Evolutionary conservation across 2,888 invertebrate genomes (phyloP).

Genomic region (Lissonota sp.): DNA sequence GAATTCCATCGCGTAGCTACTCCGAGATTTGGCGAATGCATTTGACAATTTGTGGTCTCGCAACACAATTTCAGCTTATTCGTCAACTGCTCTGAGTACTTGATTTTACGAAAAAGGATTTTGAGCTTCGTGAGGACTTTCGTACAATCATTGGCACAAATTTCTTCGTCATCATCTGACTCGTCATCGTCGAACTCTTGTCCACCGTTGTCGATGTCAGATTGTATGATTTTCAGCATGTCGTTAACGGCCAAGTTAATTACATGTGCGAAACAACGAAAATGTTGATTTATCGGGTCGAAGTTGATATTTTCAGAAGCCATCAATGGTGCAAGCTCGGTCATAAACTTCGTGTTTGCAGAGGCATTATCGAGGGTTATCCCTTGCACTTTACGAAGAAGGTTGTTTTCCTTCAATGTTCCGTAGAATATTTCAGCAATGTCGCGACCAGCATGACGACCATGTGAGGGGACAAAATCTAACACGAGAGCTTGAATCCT

Average conservation of each 20-base stretch:
- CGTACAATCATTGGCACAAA: conserved; percentile 10
- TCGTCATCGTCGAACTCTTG: conserved; percentile 31
- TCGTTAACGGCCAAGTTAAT: conserved; percentile 39
- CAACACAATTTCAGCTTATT: conserved; percentile 32
- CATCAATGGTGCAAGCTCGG: conserved; percentile 36
- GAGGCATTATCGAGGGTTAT: conserved; percentile 61
- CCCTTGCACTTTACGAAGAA: conserved; percentile 53
- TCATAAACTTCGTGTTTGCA: conserved; percentile 56
- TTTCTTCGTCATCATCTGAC: conserved; percentile 8
- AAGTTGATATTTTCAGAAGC: conserved; percentile 3
- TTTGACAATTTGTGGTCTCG: conserved; percentile 30
- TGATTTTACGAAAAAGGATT: conserved; percentile 28
- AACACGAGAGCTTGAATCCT: conserved; percentile 60
- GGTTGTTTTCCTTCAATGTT: conserved; percentile 25
- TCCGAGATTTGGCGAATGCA: conserved; percentile 32
- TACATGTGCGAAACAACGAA: conserved; percentile 43
- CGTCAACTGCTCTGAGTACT: conserved; percentile 28
- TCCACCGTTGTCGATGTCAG: conserved; percentile 23
- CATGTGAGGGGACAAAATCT: conserved; percentile 64
- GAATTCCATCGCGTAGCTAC: conserved; percentile 52
- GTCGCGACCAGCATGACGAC: conserved; percentile 57
- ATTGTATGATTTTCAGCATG: conserved; percentile 18
- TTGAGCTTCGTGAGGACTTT: conserved; percentile 40
- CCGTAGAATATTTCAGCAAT: conserved; percentile 56
- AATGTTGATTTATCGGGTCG: conserved; percentile 40